A percentile compares a stretch with the other conserved stretches of the same genome.
These are phyloP conservation scores for Salvelinus sp. DNA, from an alignment of 2,113 vertebrate species.

Conservation along the genomic window DNA sequence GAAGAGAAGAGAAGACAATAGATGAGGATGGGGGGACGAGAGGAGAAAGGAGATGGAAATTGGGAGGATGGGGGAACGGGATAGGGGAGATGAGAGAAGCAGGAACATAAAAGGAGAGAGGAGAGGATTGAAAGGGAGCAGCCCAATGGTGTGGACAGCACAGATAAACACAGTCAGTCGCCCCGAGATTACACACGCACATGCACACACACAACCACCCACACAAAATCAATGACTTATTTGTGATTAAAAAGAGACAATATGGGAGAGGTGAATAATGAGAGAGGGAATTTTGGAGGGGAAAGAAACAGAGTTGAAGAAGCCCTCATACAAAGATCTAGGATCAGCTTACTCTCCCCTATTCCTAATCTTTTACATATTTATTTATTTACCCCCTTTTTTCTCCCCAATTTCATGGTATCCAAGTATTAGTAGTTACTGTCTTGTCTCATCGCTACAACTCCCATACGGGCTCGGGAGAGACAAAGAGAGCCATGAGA, in stretches of 20 bases:
- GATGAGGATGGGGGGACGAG: neutral
- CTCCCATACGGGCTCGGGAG: no score
- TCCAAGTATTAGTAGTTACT: no score
- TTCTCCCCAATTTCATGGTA: no score
- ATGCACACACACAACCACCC: neutral
- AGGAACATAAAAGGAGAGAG: neutral
- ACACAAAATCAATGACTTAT: slow-evolving; percentile 12
- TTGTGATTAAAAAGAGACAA: slow-evolving; percentile 15
- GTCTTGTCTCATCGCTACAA: no score
- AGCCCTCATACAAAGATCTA: no score
- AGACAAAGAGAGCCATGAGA: no score
- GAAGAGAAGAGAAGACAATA: neutral
- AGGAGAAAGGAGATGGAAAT: neutral
- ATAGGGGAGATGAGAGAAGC: neutral
- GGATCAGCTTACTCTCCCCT: neutral
- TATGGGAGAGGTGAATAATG: neutral
- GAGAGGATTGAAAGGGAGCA: neutral
- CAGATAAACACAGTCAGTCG: slow-evolving; percentile 9
- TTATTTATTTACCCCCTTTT: no score
- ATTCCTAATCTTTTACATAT: neutral
- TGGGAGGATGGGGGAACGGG: neutral
- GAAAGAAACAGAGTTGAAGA: neutral
- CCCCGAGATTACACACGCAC: no score
- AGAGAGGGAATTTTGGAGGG: neutral
- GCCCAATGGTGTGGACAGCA: slow-evolving; percentile 11